A percentile compares a stretch with the other conserved stretches of the same genome.
phyloP scores from a whole-genome alignment of 2,797 vertebrate genomes.

The Ataeniobius toweri region DNA sequence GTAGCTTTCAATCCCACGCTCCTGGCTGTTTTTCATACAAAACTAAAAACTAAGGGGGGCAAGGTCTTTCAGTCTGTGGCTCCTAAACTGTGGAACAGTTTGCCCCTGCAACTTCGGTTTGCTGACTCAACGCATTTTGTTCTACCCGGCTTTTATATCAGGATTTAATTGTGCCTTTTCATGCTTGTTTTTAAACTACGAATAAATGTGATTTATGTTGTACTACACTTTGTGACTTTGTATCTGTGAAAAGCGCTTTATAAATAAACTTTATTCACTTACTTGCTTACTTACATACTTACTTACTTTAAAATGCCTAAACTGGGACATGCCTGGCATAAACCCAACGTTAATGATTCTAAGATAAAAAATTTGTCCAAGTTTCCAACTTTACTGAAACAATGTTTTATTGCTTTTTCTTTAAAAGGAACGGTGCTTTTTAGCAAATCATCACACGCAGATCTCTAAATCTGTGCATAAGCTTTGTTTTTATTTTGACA shows the following conservation, averaged over 20 bases:
- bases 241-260: neutral
- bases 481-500: neutral
- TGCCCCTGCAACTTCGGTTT: neutral
- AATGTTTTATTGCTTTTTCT: neutral
- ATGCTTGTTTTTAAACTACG: too few relatives aligned
- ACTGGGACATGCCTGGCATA: neutral
- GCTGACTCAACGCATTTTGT: neutral
- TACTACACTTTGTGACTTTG: too few relatives aligned
- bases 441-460: neutral
- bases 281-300: neutral
- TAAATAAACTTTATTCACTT: neutral
- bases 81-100: neutral
- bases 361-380: neutral
- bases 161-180: too few relatives aligned
- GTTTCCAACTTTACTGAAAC: neutral
- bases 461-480: neutral
- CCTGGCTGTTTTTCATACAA: neutral
- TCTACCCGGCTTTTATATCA: too few relatives aligned
- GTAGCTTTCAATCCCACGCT: neutral
- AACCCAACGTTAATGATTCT: neutral
- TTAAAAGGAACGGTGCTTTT: neutral
- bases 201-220: neutral
- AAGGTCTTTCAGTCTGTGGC: neutral
- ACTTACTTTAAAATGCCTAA: neutral
- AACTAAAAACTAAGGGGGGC: neutral